Conservation (phyloP, 1,140 invertebrate genomes). For the Archivesica marissinica region DNA sequence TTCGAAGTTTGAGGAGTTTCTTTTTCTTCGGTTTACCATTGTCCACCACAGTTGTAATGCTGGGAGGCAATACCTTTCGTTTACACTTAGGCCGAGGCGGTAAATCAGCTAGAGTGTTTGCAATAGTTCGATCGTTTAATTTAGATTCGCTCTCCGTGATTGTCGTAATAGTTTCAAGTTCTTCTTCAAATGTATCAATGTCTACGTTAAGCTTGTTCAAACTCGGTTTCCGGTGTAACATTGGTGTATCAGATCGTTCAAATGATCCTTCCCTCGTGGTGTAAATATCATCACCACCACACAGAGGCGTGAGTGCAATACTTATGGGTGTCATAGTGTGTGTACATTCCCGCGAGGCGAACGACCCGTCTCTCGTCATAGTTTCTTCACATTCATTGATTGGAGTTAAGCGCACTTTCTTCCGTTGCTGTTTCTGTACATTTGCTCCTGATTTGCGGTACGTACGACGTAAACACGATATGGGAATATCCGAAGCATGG, state of each 20-base stretch:
- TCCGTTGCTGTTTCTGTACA: background rate
- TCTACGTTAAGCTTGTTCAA: background rate
- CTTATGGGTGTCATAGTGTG: background rate
- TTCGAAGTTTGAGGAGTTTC: slow-evolving; percentile 44
- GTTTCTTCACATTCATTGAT: slow-evolving; percentile 38
- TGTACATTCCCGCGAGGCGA: background rate
- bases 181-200: slow-evolving; percentile 41
- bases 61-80: slow-evolving; percentile 46
- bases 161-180: slow-evolving; percentile 46
- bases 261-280: background rate
- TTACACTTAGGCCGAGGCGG: slow-evolving; percentile 55
- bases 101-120: slow-evolving; percentile 4
- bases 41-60: slow-evolving; percentile 3
- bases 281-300: background rate
- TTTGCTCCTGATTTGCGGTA: background rate
- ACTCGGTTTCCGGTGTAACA: slow-evolving; percentile 2
- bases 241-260: background rate
- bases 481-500: slow-evolving; percentile 23
- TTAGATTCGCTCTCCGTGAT: background rate
- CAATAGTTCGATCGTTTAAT: background rate
- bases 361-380: background rate
- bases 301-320: background rate
- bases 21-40: slow-evolving; percentile 22
- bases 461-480: background rate
- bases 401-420: slow-evolving; percentile 42